Evolutionary conservation across 1,140 invertebrate genomes (phyloP), one percentile per base, ranked within the genome.

Genomic region (Drosophila takahashii): DNA sequence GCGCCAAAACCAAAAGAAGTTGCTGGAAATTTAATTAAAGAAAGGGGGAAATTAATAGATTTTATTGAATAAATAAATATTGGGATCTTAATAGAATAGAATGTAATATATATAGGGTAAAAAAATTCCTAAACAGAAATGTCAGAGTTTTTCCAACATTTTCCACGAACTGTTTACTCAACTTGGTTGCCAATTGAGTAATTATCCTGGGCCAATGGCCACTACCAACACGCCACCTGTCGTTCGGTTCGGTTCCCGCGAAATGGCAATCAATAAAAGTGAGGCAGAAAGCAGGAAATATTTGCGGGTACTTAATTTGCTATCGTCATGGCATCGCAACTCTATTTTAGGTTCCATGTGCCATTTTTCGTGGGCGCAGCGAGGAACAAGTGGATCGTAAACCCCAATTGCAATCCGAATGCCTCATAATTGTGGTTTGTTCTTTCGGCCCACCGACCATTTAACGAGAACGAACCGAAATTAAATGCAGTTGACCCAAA

Each of bases 401-500:
- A 86, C 78, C 70, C 61, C 77, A 78, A 86, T 81, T 79, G 81
- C 83, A 87, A 79, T 79, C 79, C 70, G 64, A 66, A 79, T 79
- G 79, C 83, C 79, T 48, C 54, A 45, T 61, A 87, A 80, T 86
- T 66, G 61, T 39, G 56, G 60, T 59, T 78, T 62, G 77, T 58
- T 61, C 65, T 56, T 44, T 47, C 32, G 32, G 47, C 44, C 52
- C 53, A 52, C 71, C 72, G 41, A 57, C 48, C 61, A 67, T 86
- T 86, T 67, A 81, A 87, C 79, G 54, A 81, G 75, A 87, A 78
- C 57, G 78, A 87, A 87, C 64, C 65, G 70, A 81, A 86, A 87
- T 87, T 79, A 81, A 87, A 87, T 79, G 79, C 84, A 87, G 75
- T 79, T 86, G 83, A 89, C 83, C 83, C 62, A 89, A 83, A 86